Base-by-base conservation (phyloP, 2,113 vertebrate genomes). In the Periophthalmus modestus region DNA sequence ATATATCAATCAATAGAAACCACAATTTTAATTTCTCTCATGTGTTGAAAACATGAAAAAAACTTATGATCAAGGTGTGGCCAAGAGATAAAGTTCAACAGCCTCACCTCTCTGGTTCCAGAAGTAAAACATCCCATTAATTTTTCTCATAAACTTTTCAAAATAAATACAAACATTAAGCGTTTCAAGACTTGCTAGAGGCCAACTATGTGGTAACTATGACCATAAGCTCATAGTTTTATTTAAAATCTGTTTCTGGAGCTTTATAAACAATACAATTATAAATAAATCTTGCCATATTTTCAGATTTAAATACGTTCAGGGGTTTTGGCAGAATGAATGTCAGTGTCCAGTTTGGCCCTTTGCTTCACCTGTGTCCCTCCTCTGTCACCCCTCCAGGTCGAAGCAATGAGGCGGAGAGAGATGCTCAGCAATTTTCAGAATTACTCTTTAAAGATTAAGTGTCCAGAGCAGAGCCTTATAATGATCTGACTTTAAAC, bases 391-490 rank as follows among this genome's bases (percentile, higher is more conserved):
- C n/a, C n/a, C n/a, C n/a, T n/a, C n/a, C n/a, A n/a, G n/a, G n/a
- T n/a, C n/a, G n/a, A n/a, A n/a, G n/a, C n/a, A n/a, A n/a, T n/a
- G 48, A 67, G 57, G 61, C 7, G 16, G 65, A 79, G 72, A 72
- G 62, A 10, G 66, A 33, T 16, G 39, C 28, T 81, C 77, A 83
- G 80, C 78, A 70, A 62, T 61, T 84, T 84, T 36, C 39, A 79
- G 66, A 85, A 84, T 87, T 80, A 79, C 43, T 59, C 52, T 19
- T 0, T 52, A 59, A 80, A 75, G 66, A 84, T 62, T 59, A 50
- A 75, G 69, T 5, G 68, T 80, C 19, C 63, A 66, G 65, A 79
- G 7, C 52, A 72, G 28, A 80, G 54, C 58, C 68, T 46, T 21
- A 34, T 43, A 68, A 66, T 15, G 14, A 77, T 68, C 66, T 63